Evolutionary conservation across 2,797 vertebrate species (phyloP).

Genomic region (Coilia nasus): DNA sequence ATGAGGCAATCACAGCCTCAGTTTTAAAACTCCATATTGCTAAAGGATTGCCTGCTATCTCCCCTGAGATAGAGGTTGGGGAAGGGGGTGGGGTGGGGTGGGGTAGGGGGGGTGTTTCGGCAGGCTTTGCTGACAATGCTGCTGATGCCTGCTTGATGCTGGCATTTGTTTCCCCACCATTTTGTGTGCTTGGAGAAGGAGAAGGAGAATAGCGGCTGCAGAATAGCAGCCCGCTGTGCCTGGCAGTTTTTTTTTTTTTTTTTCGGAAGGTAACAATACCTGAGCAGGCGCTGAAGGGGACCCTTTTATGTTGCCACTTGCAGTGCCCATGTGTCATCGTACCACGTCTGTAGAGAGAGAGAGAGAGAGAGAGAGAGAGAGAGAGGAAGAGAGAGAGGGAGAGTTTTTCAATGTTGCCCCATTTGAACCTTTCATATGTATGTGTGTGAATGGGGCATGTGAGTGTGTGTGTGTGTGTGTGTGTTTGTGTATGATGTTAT

Average conservation of each 20-base stretch:
- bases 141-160: conserved; percentile 7
- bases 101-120: neutral
- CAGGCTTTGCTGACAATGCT: conserved; percentile 3
- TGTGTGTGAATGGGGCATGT: no score
- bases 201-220: neutral
- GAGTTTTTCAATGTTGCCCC: no score
- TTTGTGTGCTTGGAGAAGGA: neutral
- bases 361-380: neutral
- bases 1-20: conserved; percentile 4
- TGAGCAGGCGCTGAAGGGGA: neutral
- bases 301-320: neutral
- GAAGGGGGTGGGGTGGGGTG: no score
- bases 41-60: conserved; percentile 1
- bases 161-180: conserved; percentile 6
- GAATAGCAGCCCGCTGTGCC: neutral
- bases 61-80: neutral
- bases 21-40: conserved; percentile 24
- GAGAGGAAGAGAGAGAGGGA: no score
- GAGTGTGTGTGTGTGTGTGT: no score
- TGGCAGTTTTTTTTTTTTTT: no score
- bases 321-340: neutral
- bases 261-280: neutral
- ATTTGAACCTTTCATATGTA: no score
- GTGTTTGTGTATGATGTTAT: no score
- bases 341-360: neutral